A percentile compares a stretch with the other conserved stretches of the same genome.
These are phyloP conservation scores for Dicranocentrus wangi DNA, from an alignment of 2,888 invertebrate genomes.

Conservation along the genomic window DNA sequence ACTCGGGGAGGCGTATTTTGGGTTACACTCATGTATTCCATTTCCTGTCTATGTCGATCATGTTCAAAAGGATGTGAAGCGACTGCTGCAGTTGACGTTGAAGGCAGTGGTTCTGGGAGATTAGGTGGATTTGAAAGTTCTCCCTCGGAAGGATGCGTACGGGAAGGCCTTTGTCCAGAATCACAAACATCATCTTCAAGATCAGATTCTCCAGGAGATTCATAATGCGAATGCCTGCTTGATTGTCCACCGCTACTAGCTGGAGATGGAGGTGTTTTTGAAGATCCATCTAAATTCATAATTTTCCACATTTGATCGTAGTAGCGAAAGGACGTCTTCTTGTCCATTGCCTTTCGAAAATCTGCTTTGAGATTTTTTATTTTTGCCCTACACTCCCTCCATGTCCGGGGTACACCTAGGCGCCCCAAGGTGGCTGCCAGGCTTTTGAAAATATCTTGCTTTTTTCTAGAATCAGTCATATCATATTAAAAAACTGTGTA, in stretches of 20 bases:
- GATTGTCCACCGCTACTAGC: neutral
- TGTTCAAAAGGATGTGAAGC: too few species aligned
- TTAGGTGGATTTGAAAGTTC: too few species aligned
- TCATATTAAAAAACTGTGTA: neutral
- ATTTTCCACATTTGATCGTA: slow-evolving; percentile 43
- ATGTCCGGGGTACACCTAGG: slow-evolving; percentile 30
- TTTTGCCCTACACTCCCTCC: slow-evolving; percentile 52
- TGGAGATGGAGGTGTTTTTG: neutral
- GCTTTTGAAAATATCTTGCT: slow-evolving; percentile 50
- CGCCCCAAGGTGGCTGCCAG: slow-evolving; percentile 23
- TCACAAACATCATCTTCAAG: neutral
- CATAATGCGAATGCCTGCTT: neutral
- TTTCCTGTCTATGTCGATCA: too few species aligned
- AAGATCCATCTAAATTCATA: slow-evolving; percentile 43
- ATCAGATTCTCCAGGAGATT: neutral
- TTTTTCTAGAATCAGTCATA: slow-evolving; percentile 25
- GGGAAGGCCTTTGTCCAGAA: too few species aligned
- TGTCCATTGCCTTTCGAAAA: slow-evolving; percentile 46
- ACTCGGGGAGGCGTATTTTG: too few species aligned
- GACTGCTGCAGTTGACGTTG: too few species aligned
- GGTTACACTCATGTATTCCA: too few species aligned
- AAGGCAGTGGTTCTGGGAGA: too few species aligned
- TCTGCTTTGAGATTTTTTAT: slow-evolving; percentile 57
- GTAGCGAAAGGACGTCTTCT: slow-evolving; percentile 36
- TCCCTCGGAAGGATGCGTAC: too few species aligned